These are phyloP conservation scores for Megastigmus dorsalis DNA, from an alignment of 2,888 invertebrate species.

Conservation along the genomic window DNA sequence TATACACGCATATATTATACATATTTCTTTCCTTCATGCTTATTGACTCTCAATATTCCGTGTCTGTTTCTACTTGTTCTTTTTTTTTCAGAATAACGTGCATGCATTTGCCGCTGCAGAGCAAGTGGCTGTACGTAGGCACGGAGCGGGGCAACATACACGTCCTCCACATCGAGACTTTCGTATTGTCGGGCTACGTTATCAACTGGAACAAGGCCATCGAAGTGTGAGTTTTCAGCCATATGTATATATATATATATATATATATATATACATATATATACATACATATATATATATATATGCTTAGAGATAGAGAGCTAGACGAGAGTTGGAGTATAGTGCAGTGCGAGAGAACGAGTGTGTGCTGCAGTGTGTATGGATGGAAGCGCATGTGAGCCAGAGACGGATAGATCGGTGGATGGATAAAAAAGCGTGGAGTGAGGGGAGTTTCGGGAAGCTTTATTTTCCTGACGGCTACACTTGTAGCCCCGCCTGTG, in stretches of 20 bases:
- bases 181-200: constrained; percentile 96
- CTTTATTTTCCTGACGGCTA: constrained; percentile 24
- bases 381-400: background rate
- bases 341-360: background rate
- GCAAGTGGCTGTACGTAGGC: constrained; percentile 99
- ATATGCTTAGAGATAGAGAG: background rate
- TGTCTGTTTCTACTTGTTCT: too few species aligned
- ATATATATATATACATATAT: background rate
- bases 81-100: constrained; percentile 87
- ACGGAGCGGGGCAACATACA: constrained; percentile 99
- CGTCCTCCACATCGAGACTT: constrained; percentile 96
- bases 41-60: too few species aligned
- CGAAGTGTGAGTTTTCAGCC: constrained; percentile 89
- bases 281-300: background rate
- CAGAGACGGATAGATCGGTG: background rate
- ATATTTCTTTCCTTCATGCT: background rate
- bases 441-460: constrained; percentile 1
- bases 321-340: background rate
- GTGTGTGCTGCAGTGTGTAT: background rate
- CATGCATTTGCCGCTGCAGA: constrained; percentile 95
- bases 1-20: too few species aligned
- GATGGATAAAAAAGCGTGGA: background rate
- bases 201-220: constrained; percentile 99
- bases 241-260: background rate
- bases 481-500: too few species aligned